Evolutionary conservation across 2,888 invertebrate species (phyloP).

Genomic region (Hydraecia micacea): DNA sequence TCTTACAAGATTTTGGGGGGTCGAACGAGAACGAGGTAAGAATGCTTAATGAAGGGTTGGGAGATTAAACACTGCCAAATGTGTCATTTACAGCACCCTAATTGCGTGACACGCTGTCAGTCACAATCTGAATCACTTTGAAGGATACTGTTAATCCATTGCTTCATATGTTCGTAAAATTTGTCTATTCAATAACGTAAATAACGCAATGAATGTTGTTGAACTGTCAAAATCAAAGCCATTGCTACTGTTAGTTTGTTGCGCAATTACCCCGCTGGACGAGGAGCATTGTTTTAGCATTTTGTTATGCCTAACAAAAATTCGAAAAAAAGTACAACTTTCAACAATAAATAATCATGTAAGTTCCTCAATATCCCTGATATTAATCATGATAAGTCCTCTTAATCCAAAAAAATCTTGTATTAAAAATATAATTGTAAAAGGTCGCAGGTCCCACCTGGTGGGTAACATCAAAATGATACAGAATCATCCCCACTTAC

Average conservation of each 20-base stretch:
- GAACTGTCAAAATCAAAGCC: too few relatives aligned
- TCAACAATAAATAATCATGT: constrained; percentile 46
- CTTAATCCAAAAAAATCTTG: constrained; percentile 57
- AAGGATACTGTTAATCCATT: too few relatives aligned
- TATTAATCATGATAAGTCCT: constrained; percentile 50
- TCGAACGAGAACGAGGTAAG: not conserved
- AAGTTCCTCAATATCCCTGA: constrained; percentile 37
- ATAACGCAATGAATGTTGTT: too few relatives aligned
- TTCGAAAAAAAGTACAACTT: not conserved
- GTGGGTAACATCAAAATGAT: constrained; percentile 59
- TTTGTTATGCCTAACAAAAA: not conserved
- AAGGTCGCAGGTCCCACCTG: constrained; percentile 59
- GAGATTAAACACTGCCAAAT: not conserved
- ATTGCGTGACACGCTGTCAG: too few relatives aligned
- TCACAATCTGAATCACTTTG: too few relatives aligned
- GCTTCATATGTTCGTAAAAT: too few relatives aligned
- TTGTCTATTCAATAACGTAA: too few relatives aligned
- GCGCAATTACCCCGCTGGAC: not conserved
- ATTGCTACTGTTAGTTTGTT: not conserved
- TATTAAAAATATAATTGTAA: constrained; percentile 59
- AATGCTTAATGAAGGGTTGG: not conserved
- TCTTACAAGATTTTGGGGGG: not conserved
- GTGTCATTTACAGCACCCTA: not conserved
- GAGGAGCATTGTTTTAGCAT: not conserved
- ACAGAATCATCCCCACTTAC: constrained; percentile 56